These are phyloP conservation scores for Syncerus caffer DNA, from an alignment of 2,797 vertebrate genomes.

Conservation along the genomic window DNA sequence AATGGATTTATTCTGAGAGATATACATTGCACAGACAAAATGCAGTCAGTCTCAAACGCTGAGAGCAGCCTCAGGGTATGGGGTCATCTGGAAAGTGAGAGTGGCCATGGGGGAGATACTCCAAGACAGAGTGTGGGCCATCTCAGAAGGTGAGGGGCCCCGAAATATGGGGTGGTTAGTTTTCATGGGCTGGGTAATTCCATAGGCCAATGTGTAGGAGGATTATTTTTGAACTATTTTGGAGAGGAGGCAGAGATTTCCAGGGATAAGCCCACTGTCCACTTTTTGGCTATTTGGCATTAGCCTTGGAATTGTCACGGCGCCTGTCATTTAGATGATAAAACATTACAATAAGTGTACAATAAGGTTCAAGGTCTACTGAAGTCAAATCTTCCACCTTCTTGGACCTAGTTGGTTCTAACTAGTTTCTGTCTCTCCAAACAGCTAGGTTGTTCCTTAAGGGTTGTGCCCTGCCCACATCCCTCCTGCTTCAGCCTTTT, in stretches of 20 bases:
- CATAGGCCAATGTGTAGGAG: not conserved
- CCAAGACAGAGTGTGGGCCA: not conserved
- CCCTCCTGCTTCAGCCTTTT: not conserved
- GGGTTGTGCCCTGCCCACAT: accelerated
- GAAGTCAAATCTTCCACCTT: not conserved
- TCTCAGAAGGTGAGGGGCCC: not conserved
- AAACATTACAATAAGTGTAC: not conserved
- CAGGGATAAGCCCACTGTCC: not conserved
- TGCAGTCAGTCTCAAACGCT: not conserved
- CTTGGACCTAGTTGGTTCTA: not conserved
- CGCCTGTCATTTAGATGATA: not conserved
- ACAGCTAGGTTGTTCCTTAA: not conserved
- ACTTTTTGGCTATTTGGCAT: not conserved
- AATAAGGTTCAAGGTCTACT: not conserved
- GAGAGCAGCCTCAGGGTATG: not conserved
- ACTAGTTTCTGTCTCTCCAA: not conserved
- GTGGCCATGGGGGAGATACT: not conserved
- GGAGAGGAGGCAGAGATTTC: not conserved
- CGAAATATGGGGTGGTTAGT: accelerated
- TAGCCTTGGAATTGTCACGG: not conserved
- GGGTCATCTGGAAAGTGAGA: not conserved
- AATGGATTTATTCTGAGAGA: not conserved
- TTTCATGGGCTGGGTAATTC: not conserved
- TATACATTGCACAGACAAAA: not conserved
- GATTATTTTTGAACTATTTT: not conserved